Evolutionary conservation across 2,888 invertebrate species (phyloP).

Genomic region (Coelinius sp.): DNA sequence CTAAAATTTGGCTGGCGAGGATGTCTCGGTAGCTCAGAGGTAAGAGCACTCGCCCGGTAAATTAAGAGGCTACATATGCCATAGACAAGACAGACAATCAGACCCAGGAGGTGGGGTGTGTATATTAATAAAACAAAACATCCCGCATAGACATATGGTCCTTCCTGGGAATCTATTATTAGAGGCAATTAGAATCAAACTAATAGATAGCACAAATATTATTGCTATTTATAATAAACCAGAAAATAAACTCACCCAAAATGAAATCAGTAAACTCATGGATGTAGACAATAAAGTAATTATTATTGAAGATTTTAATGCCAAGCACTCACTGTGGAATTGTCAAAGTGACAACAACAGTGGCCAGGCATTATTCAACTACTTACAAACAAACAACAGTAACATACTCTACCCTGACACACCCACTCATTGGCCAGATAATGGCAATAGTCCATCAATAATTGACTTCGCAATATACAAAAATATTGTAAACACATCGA

Average conservation of each 20-base stretch:
- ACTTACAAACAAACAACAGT: slow-evolving; percentile 44
- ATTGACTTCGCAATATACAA: slow-evolving; percentile 53
- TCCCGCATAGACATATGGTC: background rate
- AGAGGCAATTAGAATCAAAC: background rate
- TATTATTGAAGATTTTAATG: slow-evolving; percentile 50
- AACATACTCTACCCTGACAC: slow-evolving; percentile 43
- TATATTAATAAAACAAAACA: background rate
- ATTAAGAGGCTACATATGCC: background rate
- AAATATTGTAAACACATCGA: slow-evolving; percentile 43
- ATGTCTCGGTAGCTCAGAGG: too few species aligned
- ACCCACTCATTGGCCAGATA: slow-evolving; percentile 50
- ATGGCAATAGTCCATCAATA: slow-evolving; percentile 48
- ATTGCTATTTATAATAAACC: background rate
- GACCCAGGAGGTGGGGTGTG: background rate
- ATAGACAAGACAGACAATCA: background rate
- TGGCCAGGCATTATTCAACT: slow-evolving; percentile 44
- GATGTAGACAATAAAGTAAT: background rate
- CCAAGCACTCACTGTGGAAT: slow-evolving; percentile 49
- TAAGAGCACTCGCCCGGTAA: too few species aligned
- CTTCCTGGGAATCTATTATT: background rate
- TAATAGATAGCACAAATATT: background rate
- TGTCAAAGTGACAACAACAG: slow-evolving; percentile 46
- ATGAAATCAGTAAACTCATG: background rate
- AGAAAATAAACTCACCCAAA: background rate
- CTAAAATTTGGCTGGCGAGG: too few species aligned